Base-by-base conservation (phyloP, 2,888 invertebrate species). In the Aleiodes alternator region DNA sequence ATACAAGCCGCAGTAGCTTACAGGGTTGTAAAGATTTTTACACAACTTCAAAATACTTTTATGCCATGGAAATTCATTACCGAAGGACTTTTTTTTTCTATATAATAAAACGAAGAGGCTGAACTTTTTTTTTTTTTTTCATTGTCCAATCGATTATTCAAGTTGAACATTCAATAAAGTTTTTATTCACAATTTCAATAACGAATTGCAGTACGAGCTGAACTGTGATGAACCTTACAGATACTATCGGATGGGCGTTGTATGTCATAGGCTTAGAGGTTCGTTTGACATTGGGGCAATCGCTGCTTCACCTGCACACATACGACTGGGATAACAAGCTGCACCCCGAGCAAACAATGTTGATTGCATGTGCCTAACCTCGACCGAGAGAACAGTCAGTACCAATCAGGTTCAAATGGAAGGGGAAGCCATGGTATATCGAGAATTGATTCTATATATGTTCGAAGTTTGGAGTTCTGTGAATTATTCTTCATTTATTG, bases 311-410 rank as follows among this genome's bases (percentile, higher is more conserved):
- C 66, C 57, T 71, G 68, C 66, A 56, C 76, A 74, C 79, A 79
- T 79, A 81, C 82, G 80, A 82, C 82, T 82, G 76, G 82, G 82
- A 83, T 84, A 84, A 84, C 84, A 82, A 85, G 84, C 82, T 80
- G 79, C 80, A 81, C 83, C 80, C 78, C 80, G 77, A 80, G 81
- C 83, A 84, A 84, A 85, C 84, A 85, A 75, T 80, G 80, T 80
- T 84, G 84, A 84, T 84, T 84, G 83, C 81, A 82, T 83, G 81
- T 82, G 81, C 82, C 80, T 80, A 82, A 82, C 81, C 82, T 79
- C 79, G 80, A 79, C 79, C 78, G 75, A 77, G 81, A 74, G 76
- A 80, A 82, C 79, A 79, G 74, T 70, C 76, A 73, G 77, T 76
- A 77, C 80, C 81, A 80, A 80, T 80, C 80, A 80, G 80, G 64